Evolutionary conservation across 2,797 vertebrate genomes (phyloP).

Genomic region (Artibeus jamaicensis): DNA sequence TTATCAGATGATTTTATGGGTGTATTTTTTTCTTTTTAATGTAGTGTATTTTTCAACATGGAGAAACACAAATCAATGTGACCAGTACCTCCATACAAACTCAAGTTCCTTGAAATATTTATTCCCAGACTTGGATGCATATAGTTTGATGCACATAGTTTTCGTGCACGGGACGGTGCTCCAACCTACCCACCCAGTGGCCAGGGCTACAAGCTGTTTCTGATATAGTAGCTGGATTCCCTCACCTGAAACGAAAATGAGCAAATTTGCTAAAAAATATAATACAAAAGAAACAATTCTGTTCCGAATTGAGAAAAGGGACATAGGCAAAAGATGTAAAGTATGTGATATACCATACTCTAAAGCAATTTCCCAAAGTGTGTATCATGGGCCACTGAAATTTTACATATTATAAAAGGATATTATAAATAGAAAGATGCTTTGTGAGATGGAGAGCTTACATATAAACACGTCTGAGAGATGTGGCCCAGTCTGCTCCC

Average conservation of each 20-base stretch:
- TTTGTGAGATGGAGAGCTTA: neutral
- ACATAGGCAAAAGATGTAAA: neutral
- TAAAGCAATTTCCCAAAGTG: neutral
- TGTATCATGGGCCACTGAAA: neutral
- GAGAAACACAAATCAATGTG: neutral
- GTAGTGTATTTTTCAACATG: neutral
- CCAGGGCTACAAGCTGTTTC: neutral
- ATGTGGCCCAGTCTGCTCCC: no score
- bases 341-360: neutral
- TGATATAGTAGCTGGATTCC: neutral
- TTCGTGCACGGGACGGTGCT: neutral
- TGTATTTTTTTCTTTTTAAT: neutral
- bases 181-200: neutral
- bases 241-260: neutral
- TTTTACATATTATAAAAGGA: no score
- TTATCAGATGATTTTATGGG: neutral
- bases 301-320: neutral
- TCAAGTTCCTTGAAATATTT: neutral
- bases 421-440: neutral
- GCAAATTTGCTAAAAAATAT: neutral
- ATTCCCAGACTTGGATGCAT: neutral
- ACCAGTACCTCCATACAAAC: neutral
- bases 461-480: neutral
- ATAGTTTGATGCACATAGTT: neutral
- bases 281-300: neutral